Percentiles rank a stretch among this genome's conserved stretches.
Evolutionary conservation across 2,797 vertebrate genomes (phyloP).

Genomic region (Natrix natrix): DNA sequence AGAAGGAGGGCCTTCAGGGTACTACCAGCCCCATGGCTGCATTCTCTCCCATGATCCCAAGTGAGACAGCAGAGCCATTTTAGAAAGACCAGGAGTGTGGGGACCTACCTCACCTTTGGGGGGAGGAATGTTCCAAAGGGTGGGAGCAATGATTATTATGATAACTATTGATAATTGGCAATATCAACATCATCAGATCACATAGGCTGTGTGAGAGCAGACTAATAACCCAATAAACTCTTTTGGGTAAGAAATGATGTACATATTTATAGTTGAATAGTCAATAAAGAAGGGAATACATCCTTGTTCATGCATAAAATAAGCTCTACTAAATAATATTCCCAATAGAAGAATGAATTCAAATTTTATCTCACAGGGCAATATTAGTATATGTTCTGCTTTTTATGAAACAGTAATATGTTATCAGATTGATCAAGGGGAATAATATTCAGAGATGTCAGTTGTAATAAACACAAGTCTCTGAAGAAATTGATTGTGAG

Average conservation of each 20-base stretch:
- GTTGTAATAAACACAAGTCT: not conserved
- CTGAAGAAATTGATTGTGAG: not conserved
- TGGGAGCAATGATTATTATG: too few relatives aligned
- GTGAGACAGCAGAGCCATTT: too few relatives aligned
- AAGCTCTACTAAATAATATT: not conserved
- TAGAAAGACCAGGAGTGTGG: too few relatives aligned
- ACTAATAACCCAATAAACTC: not conserved
- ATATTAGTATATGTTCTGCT: not conserved
- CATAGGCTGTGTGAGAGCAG: too few relatives aligned
- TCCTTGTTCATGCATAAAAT: not conserved
- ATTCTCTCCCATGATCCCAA: too few relatives aligned
- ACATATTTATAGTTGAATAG: not conserved
- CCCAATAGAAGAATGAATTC: not conserved
- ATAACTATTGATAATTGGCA: too few relatives aligned
- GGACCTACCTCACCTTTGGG: too few relatives aligned
- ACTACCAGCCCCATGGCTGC: too few relatives aligned
- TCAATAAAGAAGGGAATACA: not conserved
- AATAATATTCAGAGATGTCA: not conserved
- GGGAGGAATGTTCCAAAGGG: too few relatives aligned
- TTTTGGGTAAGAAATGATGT: not conserved
- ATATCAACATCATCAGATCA: not conserved
- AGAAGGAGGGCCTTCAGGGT: too few relatives aligned
- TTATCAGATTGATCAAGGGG: not conserved
- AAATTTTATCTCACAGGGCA: not conserved
- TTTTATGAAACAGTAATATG: not conserved